Base-by-base conservation (phyloP, 2,797 vertebrate species). In the Phrynocephalus forsythii region DNA sequence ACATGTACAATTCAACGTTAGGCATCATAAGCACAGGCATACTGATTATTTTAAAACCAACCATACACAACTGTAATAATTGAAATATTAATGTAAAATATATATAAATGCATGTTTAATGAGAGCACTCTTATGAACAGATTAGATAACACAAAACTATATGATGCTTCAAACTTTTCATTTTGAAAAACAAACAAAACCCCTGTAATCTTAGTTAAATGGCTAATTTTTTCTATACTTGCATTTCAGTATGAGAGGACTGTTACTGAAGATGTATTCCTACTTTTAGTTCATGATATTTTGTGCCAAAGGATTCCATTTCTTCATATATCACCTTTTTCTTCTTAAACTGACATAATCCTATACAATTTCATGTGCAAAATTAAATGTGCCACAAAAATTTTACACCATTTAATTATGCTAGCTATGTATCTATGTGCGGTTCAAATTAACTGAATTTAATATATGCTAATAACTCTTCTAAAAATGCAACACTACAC, bases 31-130 rank as follows among this genome's bases (percentile, higher is more conserved):
- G 82, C 88, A 94, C 20, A 92, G 52, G 93, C 87, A 93, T 85
- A 92, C 15, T 91, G 77, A 88, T 56, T 79, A 88, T 81, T 87
- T 88, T 38, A 92, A 87, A 92, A 90, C 78, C 86, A 94, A 91
- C 20, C 91, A 96, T 95, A 94, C 92, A 94, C 60, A 87, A 86
- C 60, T 77, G 9, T 80, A 91, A 86, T 88, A 85, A 90, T 93
- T 91, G 72, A 81, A 92, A 82, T 81, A 87, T 76, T 84, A 63
- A 6, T 72, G 91, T 90, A 94, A 89, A n/a, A 66, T 77, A 89
- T 94, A 87, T n/a, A 87, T 20, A 33, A n/a, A 84, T 73, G 3
- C 76, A 71, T 15, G 2, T 1, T 73, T 83, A 76, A 88, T 83
- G 60, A 8, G 1, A 88, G 44, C 72, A 89, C 15, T 50, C 85